Evolutionary conservation across 2,113 vertebrate species (phyloP).

Genomic region (Osmerus mordax): DNA sequence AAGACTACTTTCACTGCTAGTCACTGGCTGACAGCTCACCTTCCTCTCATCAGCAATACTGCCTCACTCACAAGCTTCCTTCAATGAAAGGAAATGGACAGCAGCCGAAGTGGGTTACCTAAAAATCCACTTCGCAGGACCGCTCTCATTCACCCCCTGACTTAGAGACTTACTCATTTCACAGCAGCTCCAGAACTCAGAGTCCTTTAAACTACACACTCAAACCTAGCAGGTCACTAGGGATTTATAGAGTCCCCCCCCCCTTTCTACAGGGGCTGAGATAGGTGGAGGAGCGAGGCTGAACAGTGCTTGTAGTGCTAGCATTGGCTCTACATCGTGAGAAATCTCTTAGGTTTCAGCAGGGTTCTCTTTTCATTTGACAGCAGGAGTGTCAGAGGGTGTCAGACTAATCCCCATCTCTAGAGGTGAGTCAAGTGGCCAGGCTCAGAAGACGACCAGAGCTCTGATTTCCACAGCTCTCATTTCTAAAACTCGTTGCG

Average conservation of each 20-base stretch:
- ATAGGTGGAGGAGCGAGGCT: conserved; percentile 35
- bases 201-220: conserved; percentile 53
- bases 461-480: too few relatives aligned
- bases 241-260: conserved; percentile 35
- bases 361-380: conserved; percentile 56
- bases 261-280: conserved; percentile 41
- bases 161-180: conserved; percentile 54
- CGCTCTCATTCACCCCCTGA: conserved; percentile 23
- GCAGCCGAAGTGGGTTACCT: conserved; percentile 28
- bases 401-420: conserved; percentile 56
- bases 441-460: conserved; percentile 1
- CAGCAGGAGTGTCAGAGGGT: conserved; percentile 55
- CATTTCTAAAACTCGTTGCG: too few relatives aligned
- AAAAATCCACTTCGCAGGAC: conserved; percentile 41
- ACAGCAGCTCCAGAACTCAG: conserved; percentile 34
- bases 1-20: not conserved
- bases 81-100: conserved; percentile 33
- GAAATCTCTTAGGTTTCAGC: conserved; percentile 56
- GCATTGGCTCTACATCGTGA: conserved; percentile 47
- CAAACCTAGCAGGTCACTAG: conserved; percentile 40
- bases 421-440: conserved; percentile 18
- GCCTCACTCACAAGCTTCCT: conserved; percentile 13
- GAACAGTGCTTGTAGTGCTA: conserved; percentile 44
- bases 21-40: conserved; percentile 21
- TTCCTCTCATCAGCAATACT: conserved; percentile 8